Evolutionary conservation across 2,113 vertebrate genomes (phyloP), one percentile per base, ranked within the genome.

Genomic region (Archocentrus centrarchus): DNA sequence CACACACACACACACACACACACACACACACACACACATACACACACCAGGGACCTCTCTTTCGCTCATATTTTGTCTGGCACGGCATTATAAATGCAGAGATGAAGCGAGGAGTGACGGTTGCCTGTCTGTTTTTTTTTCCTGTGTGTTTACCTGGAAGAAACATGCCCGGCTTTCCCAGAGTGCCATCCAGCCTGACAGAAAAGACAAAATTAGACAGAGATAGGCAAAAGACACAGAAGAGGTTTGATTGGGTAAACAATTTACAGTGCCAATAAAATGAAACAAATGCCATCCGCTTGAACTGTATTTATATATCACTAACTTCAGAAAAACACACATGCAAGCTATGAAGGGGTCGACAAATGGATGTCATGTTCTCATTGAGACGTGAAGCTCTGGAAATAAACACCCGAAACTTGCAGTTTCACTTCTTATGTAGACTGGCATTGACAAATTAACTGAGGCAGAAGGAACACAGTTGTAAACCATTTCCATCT

Each of bases 161-260:
- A 89, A 95, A 95, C 93, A 95, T 95, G 86, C 94, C 94, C 8
- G 94, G 93, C 59, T 95, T 95, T 27, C 94, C 94, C 81, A 95
- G 88, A 7, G 94, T 94, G 82, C 93, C 92, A 11, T 95, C 94
- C 75, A 95, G 82, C 85, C 94, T 95, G 73, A 2, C 11, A 57
- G 17, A 35, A n/a, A 57, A 44, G 59, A 80, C 8, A 66, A 63
- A 24, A 79, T 60, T 11, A 64, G 30, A 62, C 11, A 13, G 30
- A 8, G 27, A 58, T 66, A 80, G 17, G 30, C 57, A 58, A 70
- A 76, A 81, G 80, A 78, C 37, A n/a, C 14, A 39, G 5, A 76
- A 57, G 47, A 59, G 32, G 64, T 30, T 41, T 35, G 57, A 7
- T 22, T 59, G 39, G 55, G 44, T 32, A 55, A 82, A 75, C 35